A percentile compares a stretch with the other conserved stretches of the same genome.
phyloP scores from a whole-genome alignment of 2,888 invertebrate species.

The Parapristionchus giblindavisi region DNA sequence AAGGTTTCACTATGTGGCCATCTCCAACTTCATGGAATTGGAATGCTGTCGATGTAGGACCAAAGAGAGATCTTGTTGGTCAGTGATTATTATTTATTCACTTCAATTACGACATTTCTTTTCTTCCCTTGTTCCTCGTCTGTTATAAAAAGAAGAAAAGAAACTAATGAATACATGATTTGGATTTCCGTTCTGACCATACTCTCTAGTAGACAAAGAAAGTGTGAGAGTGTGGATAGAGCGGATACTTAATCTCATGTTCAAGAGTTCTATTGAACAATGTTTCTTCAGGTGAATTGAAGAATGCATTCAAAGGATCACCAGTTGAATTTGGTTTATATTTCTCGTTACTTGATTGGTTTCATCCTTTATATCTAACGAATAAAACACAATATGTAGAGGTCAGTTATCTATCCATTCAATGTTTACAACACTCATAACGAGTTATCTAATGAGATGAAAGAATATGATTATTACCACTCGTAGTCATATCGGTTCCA shows the following conservation, averaged over 20 bases:
- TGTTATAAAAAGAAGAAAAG: no score
- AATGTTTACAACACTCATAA: no score
- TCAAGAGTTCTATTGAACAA: no score
- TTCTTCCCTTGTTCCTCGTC: no score
- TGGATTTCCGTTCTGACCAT: no score
- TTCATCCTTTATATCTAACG: constrained; percentile 63
- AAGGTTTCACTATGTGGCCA: constrained; percentile 73
- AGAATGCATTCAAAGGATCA: constrained; percentile 47
- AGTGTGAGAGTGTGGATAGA: no score
- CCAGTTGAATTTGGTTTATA: constrained; percentile 68
- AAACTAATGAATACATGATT: no score
- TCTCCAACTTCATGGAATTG: constrained; percentile 72
- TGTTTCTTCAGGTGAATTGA: constrained; percentile 46
- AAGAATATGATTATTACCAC: not conserved
- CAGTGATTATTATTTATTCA: no score
- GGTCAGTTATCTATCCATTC: constrained; percentile 44
- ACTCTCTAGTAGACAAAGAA: no score
- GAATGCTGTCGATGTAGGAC: constrained; percentile 73
- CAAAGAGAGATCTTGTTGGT: constrained; percentile 73
- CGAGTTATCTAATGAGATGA: not conserved
- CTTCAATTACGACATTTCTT: no score
- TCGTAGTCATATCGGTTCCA: not conserved
- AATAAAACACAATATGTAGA: constrained; percentile 55
- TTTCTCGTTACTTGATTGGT: constrained; percentile 69
- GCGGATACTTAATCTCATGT: no score